Evolutionary conservation across 2,888 invertebrate genomes (phyloP).

Genomic region (Drosophila neonasuta): DNA sequence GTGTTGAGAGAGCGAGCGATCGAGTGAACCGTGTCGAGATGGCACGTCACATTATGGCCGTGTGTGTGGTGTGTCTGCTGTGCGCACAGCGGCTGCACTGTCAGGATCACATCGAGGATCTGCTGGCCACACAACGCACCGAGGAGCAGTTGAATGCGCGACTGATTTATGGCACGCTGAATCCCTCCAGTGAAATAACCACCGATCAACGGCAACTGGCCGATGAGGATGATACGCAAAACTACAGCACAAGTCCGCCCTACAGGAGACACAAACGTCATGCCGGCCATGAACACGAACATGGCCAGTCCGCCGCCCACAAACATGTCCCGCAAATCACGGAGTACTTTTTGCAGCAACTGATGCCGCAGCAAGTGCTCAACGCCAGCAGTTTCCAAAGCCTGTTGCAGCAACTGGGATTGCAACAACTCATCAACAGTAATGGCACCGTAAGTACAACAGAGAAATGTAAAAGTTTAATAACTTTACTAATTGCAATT

Average conservation of each 20-base stretch:
- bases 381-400: conserved; percentile 87
- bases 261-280: conserved; percentile 78
- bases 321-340: conserved; percentile 82
- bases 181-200: conserved; percentile 68
- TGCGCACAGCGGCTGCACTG: conserved; percentile 90
- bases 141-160: conserved; percentile 67
- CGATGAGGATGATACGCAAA: conserved; percentile 56
- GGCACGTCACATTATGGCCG: conserved; percentile 88
- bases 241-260: conserved; percentile 72
- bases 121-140: conserved; percentile 49
- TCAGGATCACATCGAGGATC: conserved; percentile 86
- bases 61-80: conserved; percentile 91
- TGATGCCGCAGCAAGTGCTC: conserved; percentile 85
- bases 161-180: conserved; percentile 60
- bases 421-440: conserved; percentile 83
- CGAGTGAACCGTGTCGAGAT: conserved; percentile 55
- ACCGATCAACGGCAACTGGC: conserved; percentile 64
- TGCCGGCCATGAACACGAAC: conserved; percentile 69
- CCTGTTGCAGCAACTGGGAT: conserved; percentile 85
- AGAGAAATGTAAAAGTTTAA: background rate
- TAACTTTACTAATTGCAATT: background rate
- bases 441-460: conserved; percentile 57
- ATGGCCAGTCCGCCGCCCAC: conserved; percentile 20
- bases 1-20: background rate
- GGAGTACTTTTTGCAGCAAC: conserved; percentile 85